These are phyloP conservation scores for Drosophila lini DNA, from an alignment of 1,140 invertebrate genomes.

Conservation along the genomic window DNA sequence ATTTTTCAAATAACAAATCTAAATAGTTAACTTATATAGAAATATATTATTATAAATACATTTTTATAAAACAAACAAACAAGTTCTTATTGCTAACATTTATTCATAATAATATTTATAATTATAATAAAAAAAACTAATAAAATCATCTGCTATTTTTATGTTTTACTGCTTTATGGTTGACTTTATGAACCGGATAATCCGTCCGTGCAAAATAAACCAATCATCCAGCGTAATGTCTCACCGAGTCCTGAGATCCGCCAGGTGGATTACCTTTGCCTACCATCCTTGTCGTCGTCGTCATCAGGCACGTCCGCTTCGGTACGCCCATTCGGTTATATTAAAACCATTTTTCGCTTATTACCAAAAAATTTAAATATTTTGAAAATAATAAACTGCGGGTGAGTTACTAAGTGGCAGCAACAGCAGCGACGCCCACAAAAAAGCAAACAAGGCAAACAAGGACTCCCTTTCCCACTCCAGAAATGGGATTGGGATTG, in stretches of 20 bases:
- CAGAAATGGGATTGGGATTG: constrained; percentile 4
- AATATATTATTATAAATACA: no score
- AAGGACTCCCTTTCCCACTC: constrained; percentile 35
- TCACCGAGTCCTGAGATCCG: neutral
- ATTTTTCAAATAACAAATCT: no score
- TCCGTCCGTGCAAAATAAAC: constrained; percentile 20
- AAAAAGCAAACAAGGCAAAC: constrained; percentile 60
- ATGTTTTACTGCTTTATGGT: neutral
- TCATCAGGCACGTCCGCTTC: constrained; percentile 47
- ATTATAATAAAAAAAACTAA: neutral
- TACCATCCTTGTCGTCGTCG: constrained; percentile 33
- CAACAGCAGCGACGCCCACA: constrained; percentile 54
- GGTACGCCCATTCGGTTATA: constrained; percentile 68
- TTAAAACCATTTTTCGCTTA: constrained; percentile 83
- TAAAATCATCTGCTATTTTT: neutral
- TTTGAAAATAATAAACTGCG: constrained; percentile 84
- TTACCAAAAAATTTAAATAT: constrained; percentile 84
- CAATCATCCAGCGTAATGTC: constrained; percentile 35
- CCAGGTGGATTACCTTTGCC: constrained; percentile 59
- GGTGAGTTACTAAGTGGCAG: constrained; percentile 83
- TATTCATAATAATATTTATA: neutral
- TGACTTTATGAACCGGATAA: constrained; percentile 20
- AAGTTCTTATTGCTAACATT: neutral
- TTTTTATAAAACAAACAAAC: no score
- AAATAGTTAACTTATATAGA: no score